Evolutionary conservation across 2,888 invertebrate species (phyloP).

Genomic region (Cinara cedri): DNA sequence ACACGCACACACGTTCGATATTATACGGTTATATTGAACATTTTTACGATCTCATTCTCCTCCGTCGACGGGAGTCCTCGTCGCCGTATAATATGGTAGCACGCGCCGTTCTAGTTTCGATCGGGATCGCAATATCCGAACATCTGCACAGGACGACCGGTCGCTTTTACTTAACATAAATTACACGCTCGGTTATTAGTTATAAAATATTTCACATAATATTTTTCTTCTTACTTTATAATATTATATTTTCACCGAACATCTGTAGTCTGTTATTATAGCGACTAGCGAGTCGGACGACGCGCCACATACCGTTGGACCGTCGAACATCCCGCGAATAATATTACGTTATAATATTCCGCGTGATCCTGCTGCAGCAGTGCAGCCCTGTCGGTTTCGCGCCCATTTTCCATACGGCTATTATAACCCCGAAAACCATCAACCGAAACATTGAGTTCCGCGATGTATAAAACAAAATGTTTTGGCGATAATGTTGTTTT

Average conservation of each 20-base stretch:
- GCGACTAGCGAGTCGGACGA: not conserved
- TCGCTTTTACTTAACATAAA: slow-evolving; percentile 40
- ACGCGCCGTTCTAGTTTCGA: slow-evolving; percentile 18
- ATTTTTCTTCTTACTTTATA: not conserved
- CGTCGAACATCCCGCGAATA: not conserved
- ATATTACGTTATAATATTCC: too few relatives aligned
- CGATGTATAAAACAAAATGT: too few relatives aligned
- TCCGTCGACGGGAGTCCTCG: not conserved
- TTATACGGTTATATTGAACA: not conserved
- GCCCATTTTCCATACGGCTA: too few relatives aligned
- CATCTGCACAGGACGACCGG: slow-evolving; percentile 39
- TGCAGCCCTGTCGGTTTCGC: too few relatives aligned
- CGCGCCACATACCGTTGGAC: not conserved
- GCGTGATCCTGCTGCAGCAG: too few relatives aligned
- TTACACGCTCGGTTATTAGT: slow-evolving; percentile 35
- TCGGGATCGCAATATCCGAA: slow-evolving; percentile 9
- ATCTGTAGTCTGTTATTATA: slow-evolving; percentile 33
- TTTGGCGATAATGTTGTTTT: too few relatives aligned
- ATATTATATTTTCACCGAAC: slow-evolving; percentile 1
- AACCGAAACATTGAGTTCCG: too few relatives aligned
- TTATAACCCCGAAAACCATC: too few relatives aligned
- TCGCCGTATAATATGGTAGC: too few relatives aligned
- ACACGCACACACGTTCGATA: not conserved
- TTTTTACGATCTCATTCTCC: not conserved
- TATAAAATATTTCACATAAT: not conserved